Evolutionary conservation across 2,113 vertebrate species (phyloP).

Genomic region (Grantiella picta): DNA sequence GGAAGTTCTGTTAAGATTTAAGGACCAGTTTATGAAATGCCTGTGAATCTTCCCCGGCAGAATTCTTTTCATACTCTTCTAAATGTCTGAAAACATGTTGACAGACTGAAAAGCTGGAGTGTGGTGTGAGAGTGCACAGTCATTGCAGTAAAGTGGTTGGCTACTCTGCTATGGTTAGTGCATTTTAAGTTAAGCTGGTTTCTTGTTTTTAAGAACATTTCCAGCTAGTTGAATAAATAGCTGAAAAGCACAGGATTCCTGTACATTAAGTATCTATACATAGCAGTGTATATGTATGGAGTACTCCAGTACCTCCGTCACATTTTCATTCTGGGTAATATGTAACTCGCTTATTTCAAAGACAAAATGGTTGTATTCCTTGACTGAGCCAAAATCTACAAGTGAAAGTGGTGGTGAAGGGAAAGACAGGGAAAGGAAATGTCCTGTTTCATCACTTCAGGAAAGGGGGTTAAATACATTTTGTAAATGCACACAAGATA

Average conservation of each 20-base stretch:
- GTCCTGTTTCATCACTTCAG: background rate
- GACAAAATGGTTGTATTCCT: background rate
- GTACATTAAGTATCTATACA: background rate
- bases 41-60: background rate
- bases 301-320: background rate
- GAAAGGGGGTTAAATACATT: background rate
- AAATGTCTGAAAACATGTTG: background rate
- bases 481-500: background rate
- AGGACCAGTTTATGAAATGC: background rate
- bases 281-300: no score
- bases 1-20: background rate
- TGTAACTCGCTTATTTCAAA: background rate
- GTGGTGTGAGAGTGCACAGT: accelerated
- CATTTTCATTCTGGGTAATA: background rate
- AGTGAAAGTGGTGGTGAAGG: background rate
- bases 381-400: background rate
- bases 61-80: background rate
- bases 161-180: background rate
- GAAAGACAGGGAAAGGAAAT: background rate
- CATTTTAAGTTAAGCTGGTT: background rate
- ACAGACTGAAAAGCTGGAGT: background rate
- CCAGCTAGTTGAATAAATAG: background rate
- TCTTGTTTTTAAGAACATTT: background rate
- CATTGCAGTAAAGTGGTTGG: background rate
- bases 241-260: background rate